Base-by-base conservation (phyloP, 2,113 vertebrate genomes). In the Synchiropus splendidus region DNA sequence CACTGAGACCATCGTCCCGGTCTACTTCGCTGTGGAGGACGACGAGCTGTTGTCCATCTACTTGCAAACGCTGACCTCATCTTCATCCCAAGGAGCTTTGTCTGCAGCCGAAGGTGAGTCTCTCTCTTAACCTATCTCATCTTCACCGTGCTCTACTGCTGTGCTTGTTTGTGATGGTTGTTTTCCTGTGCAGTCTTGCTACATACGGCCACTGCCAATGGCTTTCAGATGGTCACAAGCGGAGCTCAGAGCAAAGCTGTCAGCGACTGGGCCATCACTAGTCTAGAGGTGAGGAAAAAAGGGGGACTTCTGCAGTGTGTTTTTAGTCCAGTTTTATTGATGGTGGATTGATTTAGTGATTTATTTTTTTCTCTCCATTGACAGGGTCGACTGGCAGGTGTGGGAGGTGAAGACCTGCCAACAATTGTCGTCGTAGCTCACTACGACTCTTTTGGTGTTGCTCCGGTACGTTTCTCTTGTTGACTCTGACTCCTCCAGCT, bases 221-320 rank as follows among this genome's bases (percentile, higher is more conserved):
- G 95, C 54, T 99, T 99, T 70, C 95, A 99, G 81, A 97, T 99
- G 94, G 95, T 98, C 50, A 98, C 92, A 45, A 98, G 93, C 0
- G 95, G 95, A 38, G 87, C 89, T 42, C 95, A 99, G 62, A 99
- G 94, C 74, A 98, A 98, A 85, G 91, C 94, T 0, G 61, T 99
- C 69, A 95, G 76, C 0, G 95, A 99, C 76, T 99, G 95, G 95
- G 87, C 91, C 59, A 95, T 99, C 61, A 93, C 92, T 66, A 99
- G 95, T 1, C 81, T 98, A 49, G 95, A 99, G 91, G 95, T 97
- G 73, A 87, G 89, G 55, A n/a, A 10, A n/a, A n/a, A n/a, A n/a
- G n/a, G n/a, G n/a, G n/a, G 21, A 27, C 4, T 27, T 27, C 21
- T 5, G 8, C n/a, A n/a, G n/a, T n/a, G n/a, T n/a, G 21, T 27